Base-by-base conservation (phyloP, 2,113 vertebrate genomes). In the Lathamus discolor region DNA sequence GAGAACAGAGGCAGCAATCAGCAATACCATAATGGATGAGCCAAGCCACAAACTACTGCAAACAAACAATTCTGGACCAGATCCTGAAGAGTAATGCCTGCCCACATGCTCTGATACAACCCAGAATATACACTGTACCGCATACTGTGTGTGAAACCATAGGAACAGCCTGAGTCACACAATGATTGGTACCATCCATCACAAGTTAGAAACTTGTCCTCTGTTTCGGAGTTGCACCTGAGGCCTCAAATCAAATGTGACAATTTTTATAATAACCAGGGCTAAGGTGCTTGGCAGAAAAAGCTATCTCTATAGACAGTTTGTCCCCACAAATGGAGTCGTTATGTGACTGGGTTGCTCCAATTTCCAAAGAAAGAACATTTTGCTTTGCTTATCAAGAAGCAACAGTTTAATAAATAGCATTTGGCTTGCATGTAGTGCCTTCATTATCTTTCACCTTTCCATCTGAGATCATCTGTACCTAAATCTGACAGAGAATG, bases 181-280 rank as follows among this genome's bases (percentile, higher is more conserved):
- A 8, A 28, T 93, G 96, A 97, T 89, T 94, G 91, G 86, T 96
- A 85, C 88, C 91, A 96, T 97, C 95, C 88, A 97, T 96, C 96
- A 95, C 83, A 95, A 95, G 81, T 92, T 93, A 87, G 86, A 93
- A 95, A 94, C 57, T 89, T 11, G 2, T 93, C 93, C 86, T 87
- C 91, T 95, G 74, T 92, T 97, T 91, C 83, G 43, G 46, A 86
- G 83, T 81, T 94, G 91, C 93, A 97, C 89, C 91, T 73, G 74
- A 92, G 96, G 88, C 93, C 94, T 92, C 88, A 82, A 93, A 95
- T 97, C 96, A 96, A 91, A 94, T 93, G 68, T 92, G 92, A 97
- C 96, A 90, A 88, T 79, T 88, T 95, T 83, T 83, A 55, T 61
- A 91, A 89, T 86, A 88, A 86, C 51, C 25, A 2, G 33, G 9